Base-by-base conservation (phyloP, 2,113 vertebrate species). In the Talpa occidentalis region DNA sequence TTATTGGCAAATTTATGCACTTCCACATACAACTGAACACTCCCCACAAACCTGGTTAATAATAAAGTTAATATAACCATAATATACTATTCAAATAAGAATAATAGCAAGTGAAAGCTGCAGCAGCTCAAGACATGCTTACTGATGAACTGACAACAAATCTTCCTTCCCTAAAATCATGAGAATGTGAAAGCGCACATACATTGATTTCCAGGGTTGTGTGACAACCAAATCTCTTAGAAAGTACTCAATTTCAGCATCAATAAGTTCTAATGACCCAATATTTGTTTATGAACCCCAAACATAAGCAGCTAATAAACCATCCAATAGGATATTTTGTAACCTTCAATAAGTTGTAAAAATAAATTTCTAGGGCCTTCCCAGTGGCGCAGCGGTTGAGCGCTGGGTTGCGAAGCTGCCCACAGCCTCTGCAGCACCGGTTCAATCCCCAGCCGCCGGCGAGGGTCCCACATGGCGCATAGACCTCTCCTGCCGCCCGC, bases 291-390 rank as follows among this genome's bases (percentile, higher is more conserved):
- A 89, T 64, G 5, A 73, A 69, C 19, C 42, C 44, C 8, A 72
- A 47, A 44, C 9, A 72, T 88, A 12, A 87, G 94, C 21, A 79
- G 21, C 80, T 76, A 70, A 32, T 22, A 62, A 92, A 37, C 32
- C 40, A 35, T 42, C 76, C 16, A 81, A 37, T 47, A 94, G 17
- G 5, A 64, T 74, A 88, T 32, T 91, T 79, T 69, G 35, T 85
- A 69, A 8, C 3, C 62, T 78, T 82, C 16, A 59, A 30, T 85
- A 76, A 88, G 94, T 78, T 93, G 11, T 78, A 73, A 93, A 78
- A 73, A 70, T 15, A 69, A 80, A 66, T 84, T 88, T 10, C 59
- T 54, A 88, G 47, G n/a, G n/a, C n/a, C n/a, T n/a, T n/a, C n/a
- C n/a, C n/a, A n/a, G n/a, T n/a, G n/a, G n/a, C n/a, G n/a, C n/a